Evolutionary conservation across 1,140 invertebrate genomes (phyloP), one percentile per base, ranked within the genome.

Genomic region (Drosophila cardini): DNA sequence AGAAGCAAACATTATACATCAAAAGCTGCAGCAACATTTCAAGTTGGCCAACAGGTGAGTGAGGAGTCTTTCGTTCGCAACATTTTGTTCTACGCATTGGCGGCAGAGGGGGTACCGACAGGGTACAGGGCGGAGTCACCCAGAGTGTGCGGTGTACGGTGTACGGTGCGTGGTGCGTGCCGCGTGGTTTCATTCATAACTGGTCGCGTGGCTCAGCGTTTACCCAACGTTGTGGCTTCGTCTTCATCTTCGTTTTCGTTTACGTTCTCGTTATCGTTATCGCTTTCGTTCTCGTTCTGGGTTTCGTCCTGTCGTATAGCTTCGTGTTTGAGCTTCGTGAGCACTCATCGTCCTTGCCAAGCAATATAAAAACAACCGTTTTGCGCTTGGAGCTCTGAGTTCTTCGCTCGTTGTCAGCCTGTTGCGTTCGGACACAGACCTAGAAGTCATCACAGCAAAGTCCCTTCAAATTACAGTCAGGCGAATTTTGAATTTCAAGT

Each of bases 351-450:
- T 68, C 63, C 70, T 68, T 71, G 65, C 67, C 62, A 67, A 43
- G 70, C 67, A 82, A 87, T 91, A 91, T 91, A 91, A 91, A 91
- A 91, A 90, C 86, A 80, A 76, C 85, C 65, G 63, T 61, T 56
- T 60, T 65, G 60, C 67, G 67, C 50, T 78, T 63, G 65, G 40
- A 71, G 68, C 75, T 82, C 90, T 87, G 90, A 91, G 90, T 91
- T 80, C 77, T 87, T 80, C 70, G 72, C 72, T 79, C 85, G 83
- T 84, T 73, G 90, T 91, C 90, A 91, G 90, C 90, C 90, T 91
- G 90, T 91, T 91, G 90, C 90, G 86, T 91, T 91, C 82, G 72
- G 55, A 63, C 32, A 61, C 61, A 70, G 70, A 55, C 16, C 16
- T 15, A 62, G 16, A 56, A 57, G 52, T n/a, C 71, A 55, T 43